A percentile compares a stretch with the other conserved stretches of the same genome.
Evolutionary conservation across 2,797 vertebrate genomes (phyloP).

Genomic region (Florisuga fusca): DNA sequence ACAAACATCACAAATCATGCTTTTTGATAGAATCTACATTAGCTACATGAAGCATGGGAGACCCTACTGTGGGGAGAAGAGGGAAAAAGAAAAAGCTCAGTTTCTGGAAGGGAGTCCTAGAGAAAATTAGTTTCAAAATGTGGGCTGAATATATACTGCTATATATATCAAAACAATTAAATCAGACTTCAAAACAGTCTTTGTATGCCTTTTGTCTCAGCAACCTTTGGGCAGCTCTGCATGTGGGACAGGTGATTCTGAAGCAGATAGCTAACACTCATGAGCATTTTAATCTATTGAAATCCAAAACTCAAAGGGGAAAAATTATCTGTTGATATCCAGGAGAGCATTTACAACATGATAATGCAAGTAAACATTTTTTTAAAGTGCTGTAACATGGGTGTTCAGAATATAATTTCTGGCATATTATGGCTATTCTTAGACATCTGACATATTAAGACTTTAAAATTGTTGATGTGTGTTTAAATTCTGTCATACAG

Average conservation of each 20-base stretch:
- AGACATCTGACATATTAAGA: neutral
- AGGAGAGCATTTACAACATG: neutral
- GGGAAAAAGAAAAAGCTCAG: neutral
- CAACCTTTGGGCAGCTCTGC: neutral
- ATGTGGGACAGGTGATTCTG: neutral
- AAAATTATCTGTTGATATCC: neutral
- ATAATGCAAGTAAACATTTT: neutral
- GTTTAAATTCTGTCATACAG: neutral
- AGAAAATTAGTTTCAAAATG: neutral
- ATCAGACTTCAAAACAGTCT: neutral
- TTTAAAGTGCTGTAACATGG: neutral
- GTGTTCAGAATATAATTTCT: neutral
- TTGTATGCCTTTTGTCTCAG: neutral
- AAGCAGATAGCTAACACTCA: neutral
- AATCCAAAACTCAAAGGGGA: neutral
- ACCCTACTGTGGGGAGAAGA: neutral
- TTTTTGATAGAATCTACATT: constrained; percentile 75
- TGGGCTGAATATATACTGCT: neutral
- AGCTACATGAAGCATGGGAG: constrained; percentile 33
- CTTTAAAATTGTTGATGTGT: neutral
- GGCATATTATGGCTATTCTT: neutral
- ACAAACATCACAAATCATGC: constrained; percentile 74
- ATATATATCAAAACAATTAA: neutral
- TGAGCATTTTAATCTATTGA: neutral
- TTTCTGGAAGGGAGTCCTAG: neutral